These are phyloP conservation scores for Origma solitaria DNA, from an alignment of 2,113 vertebrate genomes.

Conservation along the genomic window DNA sequence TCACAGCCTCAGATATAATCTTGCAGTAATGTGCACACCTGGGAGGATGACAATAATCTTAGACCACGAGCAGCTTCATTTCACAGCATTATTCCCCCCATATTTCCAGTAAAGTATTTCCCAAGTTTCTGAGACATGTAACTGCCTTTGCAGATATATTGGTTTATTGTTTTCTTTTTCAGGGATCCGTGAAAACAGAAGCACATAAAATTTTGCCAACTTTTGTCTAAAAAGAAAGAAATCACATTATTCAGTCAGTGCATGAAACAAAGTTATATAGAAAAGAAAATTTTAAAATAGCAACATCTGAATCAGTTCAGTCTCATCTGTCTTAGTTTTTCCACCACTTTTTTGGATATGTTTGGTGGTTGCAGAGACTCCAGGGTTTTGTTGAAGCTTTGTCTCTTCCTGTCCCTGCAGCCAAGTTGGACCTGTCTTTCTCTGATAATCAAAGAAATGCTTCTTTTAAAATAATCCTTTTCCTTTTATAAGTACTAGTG, in stretches of 20 bases:
- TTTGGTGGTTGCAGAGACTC: neutral
- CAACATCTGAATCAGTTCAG: neutral
- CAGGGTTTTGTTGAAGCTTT: neutral
- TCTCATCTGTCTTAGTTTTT: neutral
- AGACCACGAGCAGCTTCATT: neutral
- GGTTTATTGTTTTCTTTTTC: neutral
- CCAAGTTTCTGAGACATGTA: neutral
- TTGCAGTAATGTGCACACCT: neutral
- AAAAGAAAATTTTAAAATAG: neutral
- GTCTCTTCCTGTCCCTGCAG: neutral
- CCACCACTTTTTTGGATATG: neutral
- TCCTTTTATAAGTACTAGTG: neutral
- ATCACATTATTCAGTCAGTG: neutral
- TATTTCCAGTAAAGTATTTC: neutral
- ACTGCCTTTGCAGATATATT: neutral
- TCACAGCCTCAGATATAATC: neutral
- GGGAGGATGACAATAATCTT: neutral
- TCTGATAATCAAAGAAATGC: neutral
- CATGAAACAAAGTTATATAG: neutral
- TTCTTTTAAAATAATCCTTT: neutral
- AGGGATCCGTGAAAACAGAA: neutral
- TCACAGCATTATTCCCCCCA: neutral
- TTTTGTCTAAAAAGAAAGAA: neutral
- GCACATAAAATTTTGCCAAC: neutral
- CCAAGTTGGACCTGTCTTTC: neutral